Evolutionary conservation across 37 sponge, comb jelly and placozoan species (phyloP).

Genomic region (Geodia barretti): DNA sequence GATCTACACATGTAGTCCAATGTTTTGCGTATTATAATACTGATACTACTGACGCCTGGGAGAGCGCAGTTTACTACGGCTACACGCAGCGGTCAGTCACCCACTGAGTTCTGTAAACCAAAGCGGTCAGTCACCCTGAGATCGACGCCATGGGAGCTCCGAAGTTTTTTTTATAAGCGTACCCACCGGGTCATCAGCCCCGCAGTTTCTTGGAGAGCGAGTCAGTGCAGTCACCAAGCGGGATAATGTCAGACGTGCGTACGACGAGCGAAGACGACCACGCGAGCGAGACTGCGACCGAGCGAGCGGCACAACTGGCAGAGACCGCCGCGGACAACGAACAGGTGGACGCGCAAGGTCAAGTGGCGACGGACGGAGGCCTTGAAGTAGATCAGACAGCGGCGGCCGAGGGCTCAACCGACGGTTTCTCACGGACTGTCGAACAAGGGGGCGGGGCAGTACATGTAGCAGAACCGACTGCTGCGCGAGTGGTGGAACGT

Average conservation of each 20-base stretch:
- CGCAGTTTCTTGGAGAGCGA: neutral
- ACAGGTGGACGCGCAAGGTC: neutral
- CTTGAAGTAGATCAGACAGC: neutral
- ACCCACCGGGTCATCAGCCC: neutral
- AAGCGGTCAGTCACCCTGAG: neutral
- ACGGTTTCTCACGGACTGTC: too few species aligned
- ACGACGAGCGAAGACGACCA: neutral
- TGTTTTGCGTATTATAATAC: neutral
- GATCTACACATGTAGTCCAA: neutral
- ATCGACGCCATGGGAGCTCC: neutral
- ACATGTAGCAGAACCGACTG: neutral
- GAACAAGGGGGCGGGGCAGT: neutral
- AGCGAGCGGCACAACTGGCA: too few species aligned
- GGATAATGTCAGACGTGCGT: neutral
- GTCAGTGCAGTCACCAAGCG: too few species aligned
- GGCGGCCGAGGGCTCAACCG: too few species aligned
- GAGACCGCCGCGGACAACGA: too few species aligned
- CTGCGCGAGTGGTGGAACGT: neutral
- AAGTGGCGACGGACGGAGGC: neutral
- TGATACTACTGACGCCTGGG: neutral
- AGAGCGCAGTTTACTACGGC: neutral
- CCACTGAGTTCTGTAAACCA: neutral
- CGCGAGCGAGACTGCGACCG: neutral
- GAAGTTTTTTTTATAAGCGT: neutral
- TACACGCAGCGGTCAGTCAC: neutral